Base-by-base conservation (phyloP, 2,113 vertebrate genomes). In the Acanthisitta chloris region DNA sequence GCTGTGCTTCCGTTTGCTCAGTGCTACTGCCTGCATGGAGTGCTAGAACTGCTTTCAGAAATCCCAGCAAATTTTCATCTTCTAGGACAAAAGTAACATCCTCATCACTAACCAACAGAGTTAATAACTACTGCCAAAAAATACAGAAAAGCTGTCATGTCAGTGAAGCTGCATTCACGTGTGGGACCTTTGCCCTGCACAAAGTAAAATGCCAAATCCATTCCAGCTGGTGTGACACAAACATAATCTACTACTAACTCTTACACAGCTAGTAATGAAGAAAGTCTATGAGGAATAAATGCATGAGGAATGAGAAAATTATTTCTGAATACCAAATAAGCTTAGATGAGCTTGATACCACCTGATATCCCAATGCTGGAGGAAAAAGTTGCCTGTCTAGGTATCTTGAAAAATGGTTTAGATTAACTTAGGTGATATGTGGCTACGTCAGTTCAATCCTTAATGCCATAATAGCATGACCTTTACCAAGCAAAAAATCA, bases 1-100 rank as follows among this genome's bases (percentile, higher is more conserved):
- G 42, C 65, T 69, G 29, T 79, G 81, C 65, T 94, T 54, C 79
- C 93, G 69, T 58, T 87, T 81, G 73, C 81, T 70, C 69, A 90
- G 24, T 0, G 21, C 48, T 57, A 67, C 65, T 48, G n/a, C 43
- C 46, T 55, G 23, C 24, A 89, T 18, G 0, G 0, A 7, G 15
- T 84, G 48, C 33, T 89, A 21, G 33, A 86, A 83, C 58, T 59
- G 25, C 43, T 81, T 81, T 57, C 57, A 81, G 54, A 82, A 84
- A 59, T 46, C 17, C 21, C 46, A 83, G 31, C 10, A 91, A 43
- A 84, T 87, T 29, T 55, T 82, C 17, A 64, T 54, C 57, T 78
- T 81, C 43, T 40, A 72, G 57, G 28, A 80, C 14, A 59, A 51
- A 8, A 70, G 34, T 43, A 88, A 49, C n/a, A 86, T 13, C n/a